Conservation (phyloP, 2,113 vertebrate genomes). For the Ophthalmolycus amberensis region DNA sequence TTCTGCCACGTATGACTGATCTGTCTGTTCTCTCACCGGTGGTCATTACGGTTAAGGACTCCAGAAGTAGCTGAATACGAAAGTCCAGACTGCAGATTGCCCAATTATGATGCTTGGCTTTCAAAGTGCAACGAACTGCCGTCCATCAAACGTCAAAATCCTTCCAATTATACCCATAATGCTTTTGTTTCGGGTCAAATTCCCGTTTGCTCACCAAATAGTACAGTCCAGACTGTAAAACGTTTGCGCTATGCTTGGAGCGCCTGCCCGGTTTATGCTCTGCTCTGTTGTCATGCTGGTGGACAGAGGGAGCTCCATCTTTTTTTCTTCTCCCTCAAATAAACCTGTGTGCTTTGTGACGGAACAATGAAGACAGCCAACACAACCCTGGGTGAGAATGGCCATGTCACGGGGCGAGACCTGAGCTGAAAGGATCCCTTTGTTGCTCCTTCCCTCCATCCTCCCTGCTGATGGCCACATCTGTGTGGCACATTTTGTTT, state of each 20-base stretch:
- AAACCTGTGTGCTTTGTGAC: constrained; percentile 72
- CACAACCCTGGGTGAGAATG: constrained; percentile 59
- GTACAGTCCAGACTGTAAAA: not conserved
- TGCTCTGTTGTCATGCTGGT: not conserved
- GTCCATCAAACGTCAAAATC: constrained; percentile 44
- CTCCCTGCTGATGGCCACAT: constrained; percentile 62
- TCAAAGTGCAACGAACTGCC: constrained; percentile 11
- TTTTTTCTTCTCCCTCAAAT: constrained; percentile 56
- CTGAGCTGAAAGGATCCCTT: constrained; percentile 72
- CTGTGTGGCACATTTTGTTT: constrained; percentile 72
- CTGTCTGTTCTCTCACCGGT: not conserved
- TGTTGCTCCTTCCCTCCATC: constrained; percentile 60
- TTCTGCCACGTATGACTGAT: constrained; percentile 6
- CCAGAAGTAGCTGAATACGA: constrained; percentile 24
- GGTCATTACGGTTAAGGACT: constrained; percentile 27
- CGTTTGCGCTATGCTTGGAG: not conserved
- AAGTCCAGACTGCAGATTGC: constrained; percentile 14
- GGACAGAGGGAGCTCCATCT: constrained; percentile 29
- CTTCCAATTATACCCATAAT: constrained; percentile 38
- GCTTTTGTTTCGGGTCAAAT: not conserved
- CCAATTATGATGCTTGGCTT: constrained; percentile 31
- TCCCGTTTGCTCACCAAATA: constrained; percentile 11
- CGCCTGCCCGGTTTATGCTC: constrained; percentile 11
- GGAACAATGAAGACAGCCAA: constrained; percentile 78
- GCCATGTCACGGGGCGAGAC: constrained; percentile 36